Percentiles rank a stretch among this genome's conserved stretches.
These are phyloP conservation scores for Leptobrachium leishanense DNA, from an alignment of 2,113 vertebrate genomes.

Conservation along the genomic window DNA sequence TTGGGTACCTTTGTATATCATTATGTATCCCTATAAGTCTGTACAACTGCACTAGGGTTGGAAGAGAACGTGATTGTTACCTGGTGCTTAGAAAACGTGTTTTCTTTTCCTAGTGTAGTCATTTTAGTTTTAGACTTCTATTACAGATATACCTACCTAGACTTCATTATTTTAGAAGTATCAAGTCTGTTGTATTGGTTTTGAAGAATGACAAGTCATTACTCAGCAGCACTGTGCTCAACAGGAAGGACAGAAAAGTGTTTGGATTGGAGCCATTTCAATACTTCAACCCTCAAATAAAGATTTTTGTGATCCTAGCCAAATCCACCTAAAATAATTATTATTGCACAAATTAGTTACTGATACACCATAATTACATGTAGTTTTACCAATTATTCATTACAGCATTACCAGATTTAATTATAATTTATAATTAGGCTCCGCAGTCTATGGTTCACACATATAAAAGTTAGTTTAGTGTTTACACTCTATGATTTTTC, in stretches of 20 bases:
- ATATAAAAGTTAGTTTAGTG: slow-evolving; percentile 47
- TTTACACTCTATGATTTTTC: slow-evolving; percentile 48
- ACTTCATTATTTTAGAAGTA: neutral
- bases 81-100: too few species aligned
- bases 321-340: slow-evolving; percentile 79
- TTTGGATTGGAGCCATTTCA: slow-evolving; percentile 63
- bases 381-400: slow-evolving; percentile 49
- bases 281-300: slow-evolving; percentile 63
- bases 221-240: neutral
- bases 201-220: neutral
- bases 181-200: neutral
- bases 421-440: slow-evolving; percentile 50
- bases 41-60: too few species aligned
- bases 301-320: slow-evolving; percentile 63
- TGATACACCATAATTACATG: slow-evolving; percentile 73
- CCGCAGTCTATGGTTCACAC: slow-evolving; percentile 44
- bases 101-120: too few species aligned
- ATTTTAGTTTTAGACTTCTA: too few species aligned
- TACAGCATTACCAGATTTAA: slow-evolving; percentile 48
- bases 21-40: too few species aligned
- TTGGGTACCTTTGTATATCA: too few species aligned
- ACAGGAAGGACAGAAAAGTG: slow-evolving; percentile 55
- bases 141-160: too few species aligned
- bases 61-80: too few species aligned
- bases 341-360: slow-evolving; percentile 75